Evolutionary conservation across 2,888 invertebrate species (phyloP).

Genomic region (Ormyrus labotus): DNA sequence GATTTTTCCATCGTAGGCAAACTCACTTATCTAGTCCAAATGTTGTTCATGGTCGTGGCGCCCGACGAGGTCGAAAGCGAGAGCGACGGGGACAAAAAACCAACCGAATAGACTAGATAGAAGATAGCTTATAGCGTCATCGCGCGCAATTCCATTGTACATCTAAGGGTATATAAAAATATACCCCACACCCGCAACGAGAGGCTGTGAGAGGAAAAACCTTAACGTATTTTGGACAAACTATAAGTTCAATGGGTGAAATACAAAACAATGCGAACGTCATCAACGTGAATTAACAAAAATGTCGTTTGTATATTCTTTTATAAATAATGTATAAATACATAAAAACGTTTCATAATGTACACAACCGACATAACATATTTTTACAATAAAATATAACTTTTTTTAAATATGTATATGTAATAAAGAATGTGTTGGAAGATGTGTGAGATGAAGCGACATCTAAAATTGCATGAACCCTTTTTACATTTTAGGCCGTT

Average conservation of each 20-base stretch:
- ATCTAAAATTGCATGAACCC: background rate
- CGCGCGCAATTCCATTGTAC: background rate
- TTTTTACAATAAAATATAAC: constrained; percentile 52
- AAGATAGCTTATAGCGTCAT: background rate
- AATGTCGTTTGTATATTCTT: constrained; percentile 32
- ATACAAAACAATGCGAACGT: constrained; percentile 20
- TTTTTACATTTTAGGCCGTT: background rate
- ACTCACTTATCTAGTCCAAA: constrained; percentile 82
- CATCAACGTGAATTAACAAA: constrained; percentile 29
- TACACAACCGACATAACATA: constrained; percentile 43
- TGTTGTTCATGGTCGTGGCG: constrained; percentile 83
- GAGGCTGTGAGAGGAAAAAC: constrained; percentile 45
- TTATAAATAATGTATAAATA: constrained; percentile 51
- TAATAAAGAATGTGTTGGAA: constrained; percentile 18
- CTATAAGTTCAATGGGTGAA: background rate
- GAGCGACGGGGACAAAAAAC: constrained; percentile 11
- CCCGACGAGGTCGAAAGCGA: constrained; percentile 69
- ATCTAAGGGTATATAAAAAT: constrained; percentile 9
- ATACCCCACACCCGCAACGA: constrained; percentile 4
- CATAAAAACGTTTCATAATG: constrained; percentile 35
- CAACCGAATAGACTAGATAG: constrained; percentile 23
- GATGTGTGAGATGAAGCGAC: background rate
- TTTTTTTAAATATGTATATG: constrained; percentile 40
- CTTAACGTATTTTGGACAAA: background rate
- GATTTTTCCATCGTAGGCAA: constrained; percentile 76